A percentile compares a stretch with the other conserved stretches of the same genome.
Conservation (phyloP, 2,113 vertebrate species). For the Macrotus californicus region DNA sequence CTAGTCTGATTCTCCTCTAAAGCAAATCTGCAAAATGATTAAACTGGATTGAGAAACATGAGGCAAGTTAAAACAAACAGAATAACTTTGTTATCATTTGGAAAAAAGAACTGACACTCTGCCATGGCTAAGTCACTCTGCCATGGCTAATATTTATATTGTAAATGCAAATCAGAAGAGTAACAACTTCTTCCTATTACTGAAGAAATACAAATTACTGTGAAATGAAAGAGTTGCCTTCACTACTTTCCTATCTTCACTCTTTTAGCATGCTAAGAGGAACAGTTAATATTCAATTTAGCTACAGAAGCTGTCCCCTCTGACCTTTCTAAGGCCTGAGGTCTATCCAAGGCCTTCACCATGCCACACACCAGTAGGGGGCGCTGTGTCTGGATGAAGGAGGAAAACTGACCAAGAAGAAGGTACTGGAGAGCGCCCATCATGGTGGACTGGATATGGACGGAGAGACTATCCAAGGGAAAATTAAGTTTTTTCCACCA, state of each 20-base stretch:
- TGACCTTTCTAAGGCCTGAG: neutral
- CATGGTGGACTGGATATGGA: neutral
- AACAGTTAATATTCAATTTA: neutral
- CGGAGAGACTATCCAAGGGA: neutral
- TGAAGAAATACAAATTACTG: neutral
- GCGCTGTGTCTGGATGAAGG: neutral
- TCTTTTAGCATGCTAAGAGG: neutral
- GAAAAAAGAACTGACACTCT: constrained; percentile 31
- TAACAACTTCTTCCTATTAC: neutral
- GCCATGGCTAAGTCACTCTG: neutral
- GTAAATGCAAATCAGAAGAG: neutral
- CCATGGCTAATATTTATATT: neutral
- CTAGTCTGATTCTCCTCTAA: neutral
- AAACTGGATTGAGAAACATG: constrained; percentile 60
- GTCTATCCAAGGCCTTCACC: neutral
- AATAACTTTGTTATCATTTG: constrained; percentile 17
- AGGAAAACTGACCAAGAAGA: neutral
- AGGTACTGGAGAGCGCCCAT: neutral
- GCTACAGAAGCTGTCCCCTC: neutral
- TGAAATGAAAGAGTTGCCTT: neutral
- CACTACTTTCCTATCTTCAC: neutral
- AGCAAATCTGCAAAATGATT: constrained; percentile 29
- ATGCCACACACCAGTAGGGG: neutral
- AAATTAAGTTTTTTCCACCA: neutral
- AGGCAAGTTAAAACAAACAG: constrained; percentile 65